phyloP scores from a whole-genome alignment of 1,140 invertebrate species.

The Tenebrio molitor region DNA sequence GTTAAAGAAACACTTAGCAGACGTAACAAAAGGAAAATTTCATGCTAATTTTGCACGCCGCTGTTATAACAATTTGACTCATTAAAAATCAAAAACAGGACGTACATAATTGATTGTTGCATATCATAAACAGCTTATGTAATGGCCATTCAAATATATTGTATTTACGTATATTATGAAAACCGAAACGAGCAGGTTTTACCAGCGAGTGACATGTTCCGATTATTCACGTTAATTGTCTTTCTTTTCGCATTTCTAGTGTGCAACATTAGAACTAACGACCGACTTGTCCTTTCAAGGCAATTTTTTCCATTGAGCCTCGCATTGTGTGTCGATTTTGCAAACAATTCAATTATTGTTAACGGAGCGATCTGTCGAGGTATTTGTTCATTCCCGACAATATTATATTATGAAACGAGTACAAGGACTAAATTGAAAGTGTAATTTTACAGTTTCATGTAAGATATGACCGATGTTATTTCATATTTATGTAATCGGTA shows the following conservation, averaged over 20 bases:
- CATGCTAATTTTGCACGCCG: not conserved
- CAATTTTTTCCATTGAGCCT: not conserved
- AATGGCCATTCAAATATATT: conserved; percentile 7
- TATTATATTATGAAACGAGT: conserved; percentile 54
- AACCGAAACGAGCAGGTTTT: not conserved
- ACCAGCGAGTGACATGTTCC: too few relatives aligned
- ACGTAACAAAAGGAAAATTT: not conserved
- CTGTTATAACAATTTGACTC: not conserved
- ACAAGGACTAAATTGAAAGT: conserved; percentile 54
- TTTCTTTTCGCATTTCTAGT: too few relatives aligned
- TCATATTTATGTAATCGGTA: conserved; percentile 48
- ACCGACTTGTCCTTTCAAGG: too few relatives aligned
- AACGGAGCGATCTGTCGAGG: conserved; percentile 23
- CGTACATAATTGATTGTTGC: conserved; percentile 18
- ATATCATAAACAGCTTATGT: conserved; percentile 8
- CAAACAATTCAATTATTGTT: conserved; percentile 5
- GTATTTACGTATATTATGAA: not conserved
- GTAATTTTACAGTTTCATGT: conserved; percentile 50
- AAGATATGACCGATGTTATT: conserved; percentile 47
- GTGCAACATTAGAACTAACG: too few relatives aligned
- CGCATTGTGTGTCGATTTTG: not conserved
- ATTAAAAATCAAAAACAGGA: conserved; percentile 25
- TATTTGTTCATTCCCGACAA: conserved; percentile 64
- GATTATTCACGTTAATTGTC: too few relatives aligned
- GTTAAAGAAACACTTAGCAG: not conserved